These are phyloP conservation scores for Manis pentadactyla DNA, from an alignment of 2,797 vertebrate genomes.

Conservation along the genomic window DNA sequence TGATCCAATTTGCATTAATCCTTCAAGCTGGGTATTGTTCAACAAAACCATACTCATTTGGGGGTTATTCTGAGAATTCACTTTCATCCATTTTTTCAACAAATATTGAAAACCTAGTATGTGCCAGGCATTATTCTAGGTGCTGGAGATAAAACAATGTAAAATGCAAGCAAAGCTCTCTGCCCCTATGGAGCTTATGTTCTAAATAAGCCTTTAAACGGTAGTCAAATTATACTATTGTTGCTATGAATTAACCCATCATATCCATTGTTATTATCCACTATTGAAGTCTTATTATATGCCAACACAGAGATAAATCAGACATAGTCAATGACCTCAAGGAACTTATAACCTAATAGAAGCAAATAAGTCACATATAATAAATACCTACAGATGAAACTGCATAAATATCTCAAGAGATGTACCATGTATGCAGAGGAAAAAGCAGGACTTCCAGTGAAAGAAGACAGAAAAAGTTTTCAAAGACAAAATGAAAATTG, in stretches of 20 bases:
- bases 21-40: neutral
- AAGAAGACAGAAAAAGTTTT: neutral
- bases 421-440: neutral
- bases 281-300: neutral
- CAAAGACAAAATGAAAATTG: neutral
- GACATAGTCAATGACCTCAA: neutral
- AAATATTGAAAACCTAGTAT: neutral
- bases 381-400: neutral
- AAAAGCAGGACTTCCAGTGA: neutral
- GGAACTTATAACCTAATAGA: neutral
- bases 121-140: neutral
- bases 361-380: neutral
- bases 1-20: constrained; percentile 18
- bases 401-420: neutral
- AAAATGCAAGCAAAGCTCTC: neutral
- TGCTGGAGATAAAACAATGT: neutral
- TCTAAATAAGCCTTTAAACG: constrained; percentile 8
- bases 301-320: neutral
- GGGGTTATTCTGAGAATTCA: neutral
- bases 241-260: neutral
- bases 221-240: neutral
- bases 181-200: neutral
- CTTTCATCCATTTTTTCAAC: neutral
- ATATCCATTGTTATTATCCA: neutral
- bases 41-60: neutral